phyloP scores from a whole-genome alignment of 1,140 invertebrate genomes.

The Formica exsecta region DNA sequence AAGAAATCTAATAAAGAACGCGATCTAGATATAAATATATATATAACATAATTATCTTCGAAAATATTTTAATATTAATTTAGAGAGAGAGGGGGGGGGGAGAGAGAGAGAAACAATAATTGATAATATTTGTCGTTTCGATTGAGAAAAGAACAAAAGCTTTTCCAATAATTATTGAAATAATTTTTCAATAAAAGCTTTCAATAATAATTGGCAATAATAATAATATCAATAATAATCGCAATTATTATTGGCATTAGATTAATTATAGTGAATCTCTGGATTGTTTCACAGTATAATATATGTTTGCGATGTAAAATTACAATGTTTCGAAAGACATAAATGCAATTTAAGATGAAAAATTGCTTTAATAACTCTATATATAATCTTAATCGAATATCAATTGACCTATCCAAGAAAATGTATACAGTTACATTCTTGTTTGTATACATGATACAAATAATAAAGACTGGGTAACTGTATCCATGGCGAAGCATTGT shows the following conservation, averaged over 20 bases:
- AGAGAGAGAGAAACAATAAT: neutral
- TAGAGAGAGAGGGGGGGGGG: too few relatives aligned
- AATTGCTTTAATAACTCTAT: too few relatives aligned
- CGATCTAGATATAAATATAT: neutral
- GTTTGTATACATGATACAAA: neutral
- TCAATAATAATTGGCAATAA: too few relatives aligned
- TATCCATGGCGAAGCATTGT: constrained; percentile 16
- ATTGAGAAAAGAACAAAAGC: neutral
- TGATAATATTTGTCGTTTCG: neutral
- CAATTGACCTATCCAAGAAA: too few relatives aligned
- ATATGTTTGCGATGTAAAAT: too few relatives aligned
- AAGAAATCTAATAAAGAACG: neutral
- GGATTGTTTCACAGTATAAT: neutral
- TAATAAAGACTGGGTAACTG: constrained; percentile 2
- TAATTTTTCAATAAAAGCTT: too few relatives aligned
- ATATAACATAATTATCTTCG: neutral
- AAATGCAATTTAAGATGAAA: too few relatives aligned
- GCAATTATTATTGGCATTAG: neutral
- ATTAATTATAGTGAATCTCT: neutral
- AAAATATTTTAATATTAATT: neutral
- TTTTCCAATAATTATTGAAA: too few relatives aligned
- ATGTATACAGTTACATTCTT: too few relatives aligned
- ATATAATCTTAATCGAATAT: too few relatives aligned
- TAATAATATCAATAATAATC: too few relatives aligned
- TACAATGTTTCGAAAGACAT: too few relatives aligned